phyloP scores from a whole-genome alignment of 2,113 vertebrate species.

The Pomatostomus ruficeps region DNA sequence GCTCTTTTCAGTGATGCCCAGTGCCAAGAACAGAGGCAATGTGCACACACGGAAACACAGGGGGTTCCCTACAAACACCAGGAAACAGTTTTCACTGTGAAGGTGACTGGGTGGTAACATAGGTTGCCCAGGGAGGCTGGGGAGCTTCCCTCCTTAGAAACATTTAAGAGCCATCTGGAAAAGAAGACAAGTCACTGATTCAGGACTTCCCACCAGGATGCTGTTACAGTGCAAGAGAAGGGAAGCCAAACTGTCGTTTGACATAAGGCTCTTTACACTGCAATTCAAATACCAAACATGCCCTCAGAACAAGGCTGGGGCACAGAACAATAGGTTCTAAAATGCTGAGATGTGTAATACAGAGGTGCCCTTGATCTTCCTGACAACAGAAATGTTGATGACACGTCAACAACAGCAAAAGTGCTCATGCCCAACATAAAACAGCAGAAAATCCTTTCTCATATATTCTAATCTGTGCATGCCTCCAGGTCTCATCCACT shows the following conservation, averaged over 20 bases:
- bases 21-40: neutral
- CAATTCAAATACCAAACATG: neutral
- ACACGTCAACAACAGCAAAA: neutral
- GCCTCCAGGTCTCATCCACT: neutral
- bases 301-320: neutral
- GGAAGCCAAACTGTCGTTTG: neutral
- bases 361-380: neutral
- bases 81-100: neutral
- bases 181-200: neutral
- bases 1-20: neutral
- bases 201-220: neutral
- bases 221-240: neutral
- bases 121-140: neutral
- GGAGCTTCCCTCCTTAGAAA: neutral
- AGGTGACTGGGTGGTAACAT: neutral
- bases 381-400: neutral
- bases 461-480: neutral
- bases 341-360: neutral
- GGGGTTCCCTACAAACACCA: neutral
- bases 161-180: neutral
- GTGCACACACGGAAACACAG: neutral
- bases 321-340: neutral
- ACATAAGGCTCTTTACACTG: neutral
- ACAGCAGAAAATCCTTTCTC: slow-evolving; percentile 7
- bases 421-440: neutral